A percentile compares a stretch with the other conserved stretches of the same genome.
Conservation (phyloP, 2,113 vertebrate genomes). For the Osmerus mordax region DNA sequence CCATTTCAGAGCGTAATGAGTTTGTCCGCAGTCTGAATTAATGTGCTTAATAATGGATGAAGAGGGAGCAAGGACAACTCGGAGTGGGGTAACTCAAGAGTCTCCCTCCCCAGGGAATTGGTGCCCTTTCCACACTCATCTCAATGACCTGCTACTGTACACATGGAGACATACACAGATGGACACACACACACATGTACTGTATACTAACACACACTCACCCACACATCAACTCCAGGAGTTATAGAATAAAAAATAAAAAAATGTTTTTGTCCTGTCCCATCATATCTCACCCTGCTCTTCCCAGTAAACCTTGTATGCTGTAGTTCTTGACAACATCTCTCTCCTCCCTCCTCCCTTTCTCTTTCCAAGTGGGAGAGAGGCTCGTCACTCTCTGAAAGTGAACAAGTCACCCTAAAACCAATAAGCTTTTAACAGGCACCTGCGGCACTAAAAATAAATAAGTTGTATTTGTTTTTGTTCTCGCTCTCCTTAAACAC, state of each 20-base stretch:
- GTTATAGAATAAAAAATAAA: no score
- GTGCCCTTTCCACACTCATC: slow-evolving; percentile 1
- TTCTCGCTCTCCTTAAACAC: slow-evolving; percentile 41
- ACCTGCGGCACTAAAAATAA: slow-evolving; percentile 70
- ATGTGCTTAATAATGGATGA: slow-evolving; percentile 78
- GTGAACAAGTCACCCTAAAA: slow-evolving; percentile 65
- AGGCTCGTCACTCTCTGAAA: slow-evolving; percentile 59
- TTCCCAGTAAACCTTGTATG: no score
- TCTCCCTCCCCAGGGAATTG: slow-evolving; percentile 3
- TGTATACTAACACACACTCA: background rate
- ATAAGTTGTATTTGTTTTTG: slow-evolving; percentile 51
- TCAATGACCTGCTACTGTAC: background rate
- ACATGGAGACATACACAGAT: slow-evolving; percentile 6
- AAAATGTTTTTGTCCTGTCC: no score
- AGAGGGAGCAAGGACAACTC: slow-evolving; percentile 66
- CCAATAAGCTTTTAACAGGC: slow-evolving; percentile 60
- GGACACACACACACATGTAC: slow-evolving; percentile 36
- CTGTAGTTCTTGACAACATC: no score
- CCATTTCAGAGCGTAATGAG: slow-evolving; percentile 56
- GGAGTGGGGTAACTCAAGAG: slow-evolving; percentile 66
- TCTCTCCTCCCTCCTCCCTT: background rate
- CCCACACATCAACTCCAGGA: background rate
- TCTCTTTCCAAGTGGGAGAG: slow-evolving; percentile 35
- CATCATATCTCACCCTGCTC: background rate
- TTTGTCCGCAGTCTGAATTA: slow-evolving; percentile 67